phyloP scores from a whole-genome alignment of 2,888 invertebrate genomes.

The Phorcus lineatus region DNA sequence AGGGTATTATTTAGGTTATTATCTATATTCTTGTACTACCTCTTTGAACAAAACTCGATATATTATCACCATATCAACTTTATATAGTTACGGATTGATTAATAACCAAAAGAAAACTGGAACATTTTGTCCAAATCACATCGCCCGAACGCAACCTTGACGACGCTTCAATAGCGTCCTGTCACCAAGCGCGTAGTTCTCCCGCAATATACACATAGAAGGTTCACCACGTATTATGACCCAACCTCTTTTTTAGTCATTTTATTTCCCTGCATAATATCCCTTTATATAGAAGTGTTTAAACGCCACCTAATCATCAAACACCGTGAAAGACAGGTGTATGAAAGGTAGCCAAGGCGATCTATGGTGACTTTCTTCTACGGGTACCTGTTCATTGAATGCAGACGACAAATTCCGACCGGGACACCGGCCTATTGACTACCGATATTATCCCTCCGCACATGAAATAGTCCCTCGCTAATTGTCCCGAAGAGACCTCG shows the following conservation, averaged over 20 bases:
- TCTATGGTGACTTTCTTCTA: neutral
- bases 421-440: neutral
- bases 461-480: neutral
- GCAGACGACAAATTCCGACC: conserved; percentile 4
- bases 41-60: too few relatives aligned
- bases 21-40: too few relatives aligned
- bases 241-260: neutral
- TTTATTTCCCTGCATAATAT: neutral
- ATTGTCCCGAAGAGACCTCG: too few relatives aligned
- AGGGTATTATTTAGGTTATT: too few relatives aligned
- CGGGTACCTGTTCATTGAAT: neutral
- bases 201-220: neutral
- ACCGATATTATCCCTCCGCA: neutral
- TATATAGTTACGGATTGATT: too few relatives aligned
- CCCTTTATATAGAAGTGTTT: neutral
- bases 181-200: conserved; percentile 14
- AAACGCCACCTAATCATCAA: neutral
- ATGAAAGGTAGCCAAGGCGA: neutral
- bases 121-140: neutral
- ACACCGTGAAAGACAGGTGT: neutral
- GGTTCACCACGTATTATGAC: neutral
- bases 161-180: neutral
- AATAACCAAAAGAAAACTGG: neutral
- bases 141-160: conserved; percentile 7
- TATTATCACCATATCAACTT: too few relatives aligned